Percentiles rank a stretch among this genome's conserved stretches.
These are phyloP conservation scores for Bolborhynchus lineola DNA, from an alignment of 2,113 vertebrate genomes.

Conservation along the genomic window DNA sequence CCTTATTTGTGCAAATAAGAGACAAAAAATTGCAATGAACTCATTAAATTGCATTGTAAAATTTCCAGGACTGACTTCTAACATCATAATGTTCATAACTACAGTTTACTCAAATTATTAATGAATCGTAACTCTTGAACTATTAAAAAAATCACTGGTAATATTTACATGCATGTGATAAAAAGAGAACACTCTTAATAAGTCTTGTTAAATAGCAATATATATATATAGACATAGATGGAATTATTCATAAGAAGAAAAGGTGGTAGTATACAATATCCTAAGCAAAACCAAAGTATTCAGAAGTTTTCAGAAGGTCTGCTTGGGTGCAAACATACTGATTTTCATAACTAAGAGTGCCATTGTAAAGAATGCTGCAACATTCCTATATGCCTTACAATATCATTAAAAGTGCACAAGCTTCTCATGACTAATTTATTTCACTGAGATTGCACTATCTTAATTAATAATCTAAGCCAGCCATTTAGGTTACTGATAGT, in stretches of 20 bases:
- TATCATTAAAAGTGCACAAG: not conserved
- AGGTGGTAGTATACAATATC: not conserved
- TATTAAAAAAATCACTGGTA: fast-evolving
- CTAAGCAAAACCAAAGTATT: not conserved
- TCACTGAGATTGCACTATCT: not conserved
- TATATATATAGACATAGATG: not conserved
- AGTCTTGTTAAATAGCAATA: not conserved
- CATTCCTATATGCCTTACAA: not conserved
- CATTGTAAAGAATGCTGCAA: not conserved
- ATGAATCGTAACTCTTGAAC: not conserved
- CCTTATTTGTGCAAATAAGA: not conserved
- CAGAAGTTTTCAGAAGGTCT: not conserved
- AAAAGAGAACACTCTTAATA: not conserved
- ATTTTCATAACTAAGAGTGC: not conserved
- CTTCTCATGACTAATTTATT: not conserved
- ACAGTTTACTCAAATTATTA: not conserved
- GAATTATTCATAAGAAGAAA: not conserved
- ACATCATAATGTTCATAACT: not conserved
- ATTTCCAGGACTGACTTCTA: not conserved
- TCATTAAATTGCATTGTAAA: not conserved
- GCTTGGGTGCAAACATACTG: not conserved
- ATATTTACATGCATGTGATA: not conserved
- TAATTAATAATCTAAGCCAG: not conserved
- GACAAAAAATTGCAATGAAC: not conserved
- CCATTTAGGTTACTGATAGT: not conserved